These are phyloP conservation scores for Erebia epiphron DNA, from an alignment of 2,888 invertebrate genomes.

Conservation along the genomic window DNA sequence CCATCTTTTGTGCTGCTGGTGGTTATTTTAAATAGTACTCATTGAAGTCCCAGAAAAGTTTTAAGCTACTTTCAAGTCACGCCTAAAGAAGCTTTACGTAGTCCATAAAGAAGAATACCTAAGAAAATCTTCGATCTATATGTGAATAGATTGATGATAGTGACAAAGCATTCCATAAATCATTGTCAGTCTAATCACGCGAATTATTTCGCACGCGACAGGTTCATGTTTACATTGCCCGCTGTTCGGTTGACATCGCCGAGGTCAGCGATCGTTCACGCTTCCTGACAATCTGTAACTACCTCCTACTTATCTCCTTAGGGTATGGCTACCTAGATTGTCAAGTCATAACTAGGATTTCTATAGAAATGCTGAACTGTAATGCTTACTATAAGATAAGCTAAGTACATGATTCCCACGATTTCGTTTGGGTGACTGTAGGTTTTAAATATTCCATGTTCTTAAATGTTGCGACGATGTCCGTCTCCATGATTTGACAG, in stretches of 20 bases:
- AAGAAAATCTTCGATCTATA: neutral
- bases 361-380: too few relatives aligned
- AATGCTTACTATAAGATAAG: too few relatives aligned
- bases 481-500: too few relatives aligned
- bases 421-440: neutral
- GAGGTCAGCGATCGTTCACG: constrained; percentile 28
- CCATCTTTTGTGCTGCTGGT: too few relatives aligned
- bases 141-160: constrained; percentile 3
- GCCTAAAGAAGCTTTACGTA: too few relatives aligned
- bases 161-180: constrained; percentile 40
- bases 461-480: too few relatives aligned
- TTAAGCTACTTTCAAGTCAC: too few relatives aligned
- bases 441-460: too few relatives aligned
- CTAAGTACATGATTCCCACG: neutral
- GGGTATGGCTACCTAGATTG: neutral
- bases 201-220: constrained; percentile 43
- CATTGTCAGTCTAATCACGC: constrained; percentile 45
- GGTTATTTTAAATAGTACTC: too few relatives aligned
- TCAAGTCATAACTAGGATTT: neutral
- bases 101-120: too few relatives aligned
- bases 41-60: too few relatives aligned
- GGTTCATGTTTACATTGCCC: constrained; percentile 28
- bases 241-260: constrained; percentile 24
- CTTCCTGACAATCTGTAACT: neutral
- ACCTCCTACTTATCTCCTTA: neutral